Evolutionary conservation across 1,140 invertebrate genomes (phyloP).

Genomic region (Ceratosolen solmsi): DNA sequence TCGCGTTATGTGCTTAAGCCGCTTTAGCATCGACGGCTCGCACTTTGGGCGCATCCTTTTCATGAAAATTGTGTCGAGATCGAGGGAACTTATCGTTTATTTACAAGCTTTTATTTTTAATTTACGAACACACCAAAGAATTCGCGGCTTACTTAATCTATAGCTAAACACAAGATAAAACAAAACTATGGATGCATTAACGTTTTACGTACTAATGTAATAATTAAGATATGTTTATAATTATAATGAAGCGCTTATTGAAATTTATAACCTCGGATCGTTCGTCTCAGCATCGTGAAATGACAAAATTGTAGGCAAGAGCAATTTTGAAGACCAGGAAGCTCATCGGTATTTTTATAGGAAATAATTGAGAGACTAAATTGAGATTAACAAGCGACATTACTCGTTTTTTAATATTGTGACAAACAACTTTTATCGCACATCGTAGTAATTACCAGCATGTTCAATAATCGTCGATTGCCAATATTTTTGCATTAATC

Average conservation of each 20-base stretch:
- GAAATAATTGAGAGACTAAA: neutral
- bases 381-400: neutral
- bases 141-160: too few relatives aligned
- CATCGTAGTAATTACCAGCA: neutral
- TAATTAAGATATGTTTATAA: neutral
- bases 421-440: neutral
- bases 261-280: neutral
- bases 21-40: neutral
- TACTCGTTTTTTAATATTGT: neutral
- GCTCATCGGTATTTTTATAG: neutral
- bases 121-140: too few relatives aligned
- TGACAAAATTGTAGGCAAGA: neutral
- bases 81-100: neutral
- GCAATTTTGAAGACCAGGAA: neutral
- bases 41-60: neutral
- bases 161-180: too few relatives aligned
- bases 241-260: neutral
- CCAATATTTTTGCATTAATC: neutral
- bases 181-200: neutral
- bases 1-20: neutral
- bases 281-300: neutral
- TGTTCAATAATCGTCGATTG: constrained; percentile 12
- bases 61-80: neutral
- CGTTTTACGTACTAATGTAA: neutral
- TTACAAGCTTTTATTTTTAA: neutral